Evolutionary conservation across 2,888 invertebrate genomes (phyloP).

Genomic region (Ophioninae sp.): DNA sequence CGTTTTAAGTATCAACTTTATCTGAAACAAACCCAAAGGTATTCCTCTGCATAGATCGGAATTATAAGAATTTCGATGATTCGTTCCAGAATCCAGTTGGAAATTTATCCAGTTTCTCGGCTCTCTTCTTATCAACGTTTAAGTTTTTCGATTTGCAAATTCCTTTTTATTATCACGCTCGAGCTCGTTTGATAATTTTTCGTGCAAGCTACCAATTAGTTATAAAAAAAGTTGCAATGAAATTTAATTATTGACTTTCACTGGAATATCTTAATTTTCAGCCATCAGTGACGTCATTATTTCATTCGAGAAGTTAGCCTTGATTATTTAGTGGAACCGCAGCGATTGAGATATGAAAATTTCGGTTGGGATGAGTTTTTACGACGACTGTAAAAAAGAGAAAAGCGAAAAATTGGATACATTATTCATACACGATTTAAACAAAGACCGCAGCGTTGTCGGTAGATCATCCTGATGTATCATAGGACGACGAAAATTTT

Average conservation of each 20-base stretch:
- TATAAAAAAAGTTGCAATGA: neutral
- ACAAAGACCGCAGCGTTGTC: too few relatives aligned
- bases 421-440: too few relatives aligned
- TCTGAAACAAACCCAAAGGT: constrained; percentile 9
- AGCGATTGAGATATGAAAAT: neutral
- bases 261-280: neutral
- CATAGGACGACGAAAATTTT: too few relatives aligned
- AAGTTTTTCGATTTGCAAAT: neutral
- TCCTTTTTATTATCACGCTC: constrained; percentile 18
- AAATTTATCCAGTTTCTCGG: constrained; percentile 23
- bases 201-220: neutral
- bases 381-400: neutral
- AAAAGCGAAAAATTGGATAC: neutral
- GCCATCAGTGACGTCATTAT: neutral
- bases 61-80: constrained; percentile 20
- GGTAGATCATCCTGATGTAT: too few relatives aligned
- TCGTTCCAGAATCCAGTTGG: constrained; percentile 36
- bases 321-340: too few relatives aligned
- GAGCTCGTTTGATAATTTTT: neutral
- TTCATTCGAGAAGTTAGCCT: neutral
- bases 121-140: constrained; percentile 13
- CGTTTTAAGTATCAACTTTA: constrained; percentile 16
- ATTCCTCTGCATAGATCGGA: neutral
- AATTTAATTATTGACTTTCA: neutral
- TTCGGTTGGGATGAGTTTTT: neutral